A percentile compares a stretch with the other conserved stretches of the same genome.
phyloP scores from a whole-genome alignment of 2,888 invertebrate genomes.

The Drosophila atripex region DNA sequence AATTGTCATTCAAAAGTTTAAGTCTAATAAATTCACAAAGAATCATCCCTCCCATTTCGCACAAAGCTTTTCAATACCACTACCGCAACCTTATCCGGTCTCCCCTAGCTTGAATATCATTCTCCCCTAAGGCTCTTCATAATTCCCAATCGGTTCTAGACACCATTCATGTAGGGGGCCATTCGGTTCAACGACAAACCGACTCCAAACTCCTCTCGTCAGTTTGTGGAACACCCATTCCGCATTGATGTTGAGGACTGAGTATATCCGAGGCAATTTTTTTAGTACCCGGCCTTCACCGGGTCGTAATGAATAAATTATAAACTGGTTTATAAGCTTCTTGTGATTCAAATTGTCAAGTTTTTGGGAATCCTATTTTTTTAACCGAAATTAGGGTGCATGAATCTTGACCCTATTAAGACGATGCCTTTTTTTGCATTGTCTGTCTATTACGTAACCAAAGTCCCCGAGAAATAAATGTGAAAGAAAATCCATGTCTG shows the following conservation, averaged over 20 bases:
- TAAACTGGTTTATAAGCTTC: slow-evolving; percentile 3
- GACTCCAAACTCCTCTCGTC: background rate
- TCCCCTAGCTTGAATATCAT: background rate
- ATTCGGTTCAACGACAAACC: background rate
- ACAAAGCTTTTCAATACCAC: too few species aligned
- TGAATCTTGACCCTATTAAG: too few species aligned
- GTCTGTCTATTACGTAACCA: too few species aligned
- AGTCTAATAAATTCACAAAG: too few species aligned
- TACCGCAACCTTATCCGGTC: background rate
- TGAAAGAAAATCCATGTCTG: background rate
- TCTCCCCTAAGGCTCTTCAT: background rate
- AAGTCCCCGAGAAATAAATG: too few species aligned
- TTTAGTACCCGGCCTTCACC: slow-evolving; percentile 11
- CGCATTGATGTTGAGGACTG: slow-evolving; percentile 2
- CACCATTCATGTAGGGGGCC: too few species aligned
- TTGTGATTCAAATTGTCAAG: background rate
- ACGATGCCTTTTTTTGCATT: too few species aligned
- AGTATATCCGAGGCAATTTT: slow-evolving; percentile 32
- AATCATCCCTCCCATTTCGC: too few species aligned
- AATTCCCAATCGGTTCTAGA: slow-evolving; percentile 29
- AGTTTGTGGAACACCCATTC: slow-evolving; percentile 16
- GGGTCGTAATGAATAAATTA: slow-evolving; percentile 14
- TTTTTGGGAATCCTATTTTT: background rate
- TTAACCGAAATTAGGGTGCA: too few species aligned
- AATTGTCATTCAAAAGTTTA: too few species aligned